Conservation (phyloP, 2,113 vertebrate genomes). For the Octodon degus region DNA sequence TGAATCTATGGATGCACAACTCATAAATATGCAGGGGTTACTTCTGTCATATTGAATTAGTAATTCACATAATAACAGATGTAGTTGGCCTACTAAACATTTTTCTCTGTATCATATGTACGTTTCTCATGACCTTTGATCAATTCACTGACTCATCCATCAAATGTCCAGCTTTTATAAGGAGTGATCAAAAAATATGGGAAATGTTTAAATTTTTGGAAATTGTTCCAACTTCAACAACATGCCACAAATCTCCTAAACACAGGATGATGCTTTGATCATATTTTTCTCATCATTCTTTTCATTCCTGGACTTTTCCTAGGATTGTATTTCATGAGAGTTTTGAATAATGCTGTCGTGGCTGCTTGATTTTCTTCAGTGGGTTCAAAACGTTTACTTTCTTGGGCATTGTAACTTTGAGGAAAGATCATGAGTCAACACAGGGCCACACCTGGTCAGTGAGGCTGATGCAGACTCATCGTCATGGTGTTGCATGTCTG, state of each 20-base stretch:
- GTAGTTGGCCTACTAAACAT: not conserved
- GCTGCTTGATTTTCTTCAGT: not conserved
- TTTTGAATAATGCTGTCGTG: not conserved
- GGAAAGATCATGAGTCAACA: not conserved
- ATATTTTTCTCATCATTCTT: not conserved
- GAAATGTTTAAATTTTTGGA: not conserved
- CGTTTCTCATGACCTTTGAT: not conserved
- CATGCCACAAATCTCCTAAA: not conserved
- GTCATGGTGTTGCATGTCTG: too few species aligned
- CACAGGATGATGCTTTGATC: not conserved
- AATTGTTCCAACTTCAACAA: not conserved
- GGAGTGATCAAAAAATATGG: not conserved
- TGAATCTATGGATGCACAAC: not conserved
- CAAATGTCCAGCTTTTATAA: not conserved
- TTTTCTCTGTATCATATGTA: not conserved
- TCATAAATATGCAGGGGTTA: not conserved
- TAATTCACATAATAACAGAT: conserved; percentile 32
- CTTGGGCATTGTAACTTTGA: not conserved
- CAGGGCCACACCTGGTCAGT: not conserved
- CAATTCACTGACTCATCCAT: not conserved
- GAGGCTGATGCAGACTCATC: too few species aligned
- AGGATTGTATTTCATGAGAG: not conserved
- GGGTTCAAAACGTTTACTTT: not conserved
- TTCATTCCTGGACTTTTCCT: not conserved
- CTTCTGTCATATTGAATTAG: not conserved